Base-by-base conservation (phyloP, 2,888 invertebrate genomes). In the Eilema griseolum region DNA sequence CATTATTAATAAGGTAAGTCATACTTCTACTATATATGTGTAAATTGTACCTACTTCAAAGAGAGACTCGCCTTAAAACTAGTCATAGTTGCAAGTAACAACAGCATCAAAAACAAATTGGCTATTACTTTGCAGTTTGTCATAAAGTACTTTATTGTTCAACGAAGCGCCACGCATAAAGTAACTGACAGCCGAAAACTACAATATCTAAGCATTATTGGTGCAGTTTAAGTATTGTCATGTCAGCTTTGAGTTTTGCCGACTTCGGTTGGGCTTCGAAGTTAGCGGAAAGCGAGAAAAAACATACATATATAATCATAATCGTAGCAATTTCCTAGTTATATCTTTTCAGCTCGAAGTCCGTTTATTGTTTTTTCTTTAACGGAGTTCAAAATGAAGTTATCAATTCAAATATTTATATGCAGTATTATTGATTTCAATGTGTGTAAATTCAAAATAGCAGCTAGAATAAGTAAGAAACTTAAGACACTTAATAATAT, bases 151-250 rank as follows among this genome's bases (percentile, higher is more conserved):
- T 64, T 46, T 61, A 67, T 66, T 74, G 74, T 78, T 79, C 74
- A 70, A 81, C 76, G 70, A 82, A 87, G 85, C 86, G 88, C 85
- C 86, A 81, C 69, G 74, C 74, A 76, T 80, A 83, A 76, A 75
- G 66, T 71, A 72, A 82, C 83, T 84, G 87, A 88, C 89, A 88
- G 85, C 83, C 86, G 75, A 87, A 86, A 86, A 83, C 85, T 85
- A 92, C 93, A 93, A 93, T 92, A 88, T 88, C 84, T 86, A 88
- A 89, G 94, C 89, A 93, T 93, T 93, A 93, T 89, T 85, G 83
- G 85, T 83, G 88, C 90, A 91, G 88, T 93, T 92, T 91, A 77
- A 85, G 88, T 88, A 92, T 93, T 93, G 94, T 93, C 91, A 92
- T 90, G 89, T 90, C 89, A 86, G 87, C 88, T 93, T 92, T 88